Conservation (phyloP, 1,140 invertebrate species). For the Eueides isabella region DNA sequence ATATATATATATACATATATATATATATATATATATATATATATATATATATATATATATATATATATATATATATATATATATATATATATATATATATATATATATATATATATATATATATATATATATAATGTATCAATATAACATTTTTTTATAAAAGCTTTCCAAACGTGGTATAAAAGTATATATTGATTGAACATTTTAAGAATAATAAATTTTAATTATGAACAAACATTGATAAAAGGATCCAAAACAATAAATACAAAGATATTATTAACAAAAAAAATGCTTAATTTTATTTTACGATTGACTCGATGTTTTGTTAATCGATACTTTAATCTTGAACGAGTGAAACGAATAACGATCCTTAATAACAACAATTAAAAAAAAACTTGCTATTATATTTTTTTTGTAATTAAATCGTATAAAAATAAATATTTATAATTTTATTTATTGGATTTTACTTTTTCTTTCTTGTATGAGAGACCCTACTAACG, state of each 20-base stretch:
- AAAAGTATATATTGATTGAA: not conserved
- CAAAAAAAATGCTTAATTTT: conserved; percentile 4
- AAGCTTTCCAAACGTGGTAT: too few species aligned
- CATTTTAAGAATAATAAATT: conserved; percentile 4
- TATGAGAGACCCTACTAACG: too few species aligned
- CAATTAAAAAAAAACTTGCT: not conserved
- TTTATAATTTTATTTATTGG: not conserved
- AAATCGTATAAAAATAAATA: not conserved
- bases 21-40: too few species aligned
- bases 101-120: too few species aligned
- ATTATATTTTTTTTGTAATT: not conserved
- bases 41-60: too few species aligned
- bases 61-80: too few species aligned
- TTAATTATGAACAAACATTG: conserved; percentile 2
- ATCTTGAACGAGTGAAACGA: not conserved
- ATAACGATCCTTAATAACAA: not conserved
- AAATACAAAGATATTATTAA: not conserved
- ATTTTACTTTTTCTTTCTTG: too few species aligned
- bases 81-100: too few species aligned
- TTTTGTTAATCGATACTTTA: not conserved
- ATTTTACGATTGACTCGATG: not conserved
- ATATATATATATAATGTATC: too few species aligned
- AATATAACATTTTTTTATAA: too few species aligned
- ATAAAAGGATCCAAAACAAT: not conserved
- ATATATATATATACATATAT: too few species aligned